Percentiles rank a stretch among this genome's conserved stretches.
phyloP scores from a whole-genome alignment of 2,797 vertebrate species.

The Poeciliopsis presidionis region DNA sequence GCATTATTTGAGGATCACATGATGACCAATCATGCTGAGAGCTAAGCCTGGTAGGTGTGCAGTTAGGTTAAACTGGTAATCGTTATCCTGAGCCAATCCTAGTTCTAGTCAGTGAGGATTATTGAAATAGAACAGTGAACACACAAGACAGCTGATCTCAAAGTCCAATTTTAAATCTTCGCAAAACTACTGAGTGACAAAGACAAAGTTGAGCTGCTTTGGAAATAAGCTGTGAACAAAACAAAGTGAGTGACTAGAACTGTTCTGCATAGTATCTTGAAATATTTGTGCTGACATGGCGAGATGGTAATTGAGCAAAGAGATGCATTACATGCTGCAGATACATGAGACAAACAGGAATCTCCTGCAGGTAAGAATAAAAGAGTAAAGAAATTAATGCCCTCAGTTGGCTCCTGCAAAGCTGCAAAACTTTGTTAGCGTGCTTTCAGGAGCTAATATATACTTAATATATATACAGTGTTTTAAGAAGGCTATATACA shows the following conservation, averaged over 20 bases:
- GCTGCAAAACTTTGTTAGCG: conserved; percentile 49
- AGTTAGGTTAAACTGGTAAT: conserved; percentile 49
- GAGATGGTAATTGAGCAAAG: conserved; percentile 54
- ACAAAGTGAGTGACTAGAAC: conserved; percentile 62
- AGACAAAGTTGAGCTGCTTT: conserved; percentile 28
- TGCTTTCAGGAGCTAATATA: conserved; percentile 44
- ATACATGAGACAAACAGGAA: conserved; percentile 38
- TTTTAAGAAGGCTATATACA: conserved; percentile 69
- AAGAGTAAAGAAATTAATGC: conserved; percentile 66
- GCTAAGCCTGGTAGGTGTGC: conserved; percentile 58
- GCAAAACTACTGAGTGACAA: conserved; percentile 39
- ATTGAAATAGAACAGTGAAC: conserved; percentile 37
- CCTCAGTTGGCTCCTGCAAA: conserved; percentile 57
- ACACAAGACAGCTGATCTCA: conserved; percentile 36
- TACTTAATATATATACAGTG: conserved; percentile 26
- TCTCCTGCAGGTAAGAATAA: conserved; percentile 44
- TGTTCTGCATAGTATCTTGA: conserved; percentile 75
- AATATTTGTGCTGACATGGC: conserved; percentile 67
- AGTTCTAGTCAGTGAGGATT: conserved; percentile 62
- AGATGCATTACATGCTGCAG: conserved; percentile 51
- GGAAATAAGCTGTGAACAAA: conserved; percentile 44
- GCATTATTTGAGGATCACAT: conserved; percentile 52
- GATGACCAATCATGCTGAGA: conserved; percentile 72
- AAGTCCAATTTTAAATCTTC: conserved; percentile 42
- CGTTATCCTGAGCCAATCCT: conserved; percentile 72